Percentiles rank a stretch among this genome's conserved stretches.
Conservation (phyloP, 1,140 invertebrate species). For the Lanistes nyassanus region DNA sequence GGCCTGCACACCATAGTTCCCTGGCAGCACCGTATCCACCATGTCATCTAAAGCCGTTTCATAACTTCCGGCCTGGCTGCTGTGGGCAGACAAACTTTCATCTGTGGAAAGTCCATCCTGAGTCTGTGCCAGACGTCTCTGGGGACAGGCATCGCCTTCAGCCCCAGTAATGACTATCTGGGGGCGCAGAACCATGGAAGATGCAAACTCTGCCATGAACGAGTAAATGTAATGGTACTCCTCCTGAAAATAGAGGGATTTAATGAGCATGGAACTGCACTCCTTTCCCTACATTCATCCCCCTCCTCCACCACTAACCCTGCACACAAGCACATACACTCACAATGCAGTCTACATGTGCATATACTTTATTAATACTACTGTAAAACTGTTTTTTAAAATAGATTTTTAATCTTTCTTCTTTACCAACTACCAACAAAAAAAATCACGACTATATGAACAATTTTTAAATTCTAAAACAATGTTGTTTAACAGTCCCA, state of each 20-base stretch:
- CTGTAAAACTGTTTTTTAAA: neutral
- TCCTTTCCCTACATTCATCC: neutral
- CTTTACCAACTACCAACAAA: too few relatives aligned
- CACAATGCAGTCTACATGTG: neutral
- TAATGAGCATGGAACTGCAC: neutral
- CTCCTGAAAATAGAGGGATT: conserved; percentile 33
- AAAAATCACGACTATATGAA: too few relatives aligned
- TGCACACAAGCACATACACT: neutral
- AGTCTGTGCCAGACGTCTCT: neutral
- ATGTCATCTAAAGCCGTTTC: conserved; percentile 31
- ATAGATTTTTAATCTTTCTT: too few relatives aligned
- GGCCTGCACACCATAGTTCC: conserved; percentile 16
- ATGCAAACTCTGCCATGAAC: conserved; percentile 37
- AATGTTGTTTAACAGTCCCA: too few relatives aligned
- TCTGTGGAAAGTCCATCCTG: conserved; percentile 16
- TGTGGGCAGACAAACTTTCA: conserved; percentile 17
- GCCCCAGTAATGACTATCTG: conserved; percentile 30
- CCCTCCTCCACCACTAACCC: neutral
- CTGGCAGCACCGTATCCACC: conserved; percentile 21
- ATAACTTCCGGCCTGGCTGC: conserved; percentile 31
- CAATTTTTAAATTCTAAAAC: too few relatives aligned
- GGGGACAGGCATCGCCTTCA: conserved; percentile 15
- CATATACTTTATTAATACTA: neutral
- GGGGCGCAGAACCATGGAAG: conserved; percentile 24
- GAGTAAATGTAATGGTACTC: conserved; percentile 42